Evolutionary conservation across 2,113 vertebrate genomes (phyloP), one percentile per base, ranked within the genome.

Genomic region (Macrotis lagotis): DNA sequence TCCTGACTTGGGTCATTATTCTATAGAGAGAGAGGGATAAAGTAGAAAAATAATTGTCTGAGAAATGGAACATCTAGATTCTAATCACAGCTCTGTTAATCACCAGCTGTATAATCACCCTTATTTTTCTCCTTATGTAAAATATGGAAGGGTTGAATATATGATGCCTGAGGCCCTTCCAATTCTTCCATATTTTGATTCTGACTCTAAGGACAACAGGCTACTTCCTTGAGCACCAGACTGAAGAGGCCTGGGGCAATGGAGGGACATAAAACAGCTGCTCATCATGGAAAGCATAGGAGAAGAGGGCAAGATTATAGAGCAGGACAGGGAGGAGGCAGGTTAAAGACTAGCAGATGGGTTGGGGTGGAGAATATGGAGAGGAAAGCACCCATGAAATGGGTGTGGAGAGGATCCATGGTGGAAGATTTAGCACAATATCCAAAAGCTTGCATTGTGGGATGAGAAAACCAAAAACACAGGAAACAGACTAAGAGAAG

Each of bases 371-470:
- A 1, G 1, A 19, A 31, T 3, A 1, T 2, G 50, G 26, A 24
- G n/a, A 48, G 50, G 31, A 50, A 47, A 12, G 11, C 14, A 0
- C 3, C 37, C 25, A 0, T 0, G 8, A 24, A 74, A 59, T 44
- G 44, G 83, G 0, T 53, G 25, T 3, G 10, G 49, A 88, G 0
- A 2, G 4, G 0, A 0, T 22, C 90, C 26, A 6, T 31, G 50
- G 52, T 7, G 0, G 14, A 14, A 11, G 14, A 1, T 31, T 47
- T 44, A 2, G 44, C 1, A 31, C 88, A 26, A 11, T 91, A 3
- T 0, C 22, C 0, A 0, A 66, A 25, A 2, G 1, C 9, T 0
- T 83, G 49, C 1, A 0, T 11, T 19, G 11, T 2, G 47, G 0
- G 2, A 8, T n/a, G 24, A 0, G 59, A 0, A 0, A 1, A 11